Conservation (phyloP, 2,113 vertebrate genomes). For the Mustelus asterias region DNA sequence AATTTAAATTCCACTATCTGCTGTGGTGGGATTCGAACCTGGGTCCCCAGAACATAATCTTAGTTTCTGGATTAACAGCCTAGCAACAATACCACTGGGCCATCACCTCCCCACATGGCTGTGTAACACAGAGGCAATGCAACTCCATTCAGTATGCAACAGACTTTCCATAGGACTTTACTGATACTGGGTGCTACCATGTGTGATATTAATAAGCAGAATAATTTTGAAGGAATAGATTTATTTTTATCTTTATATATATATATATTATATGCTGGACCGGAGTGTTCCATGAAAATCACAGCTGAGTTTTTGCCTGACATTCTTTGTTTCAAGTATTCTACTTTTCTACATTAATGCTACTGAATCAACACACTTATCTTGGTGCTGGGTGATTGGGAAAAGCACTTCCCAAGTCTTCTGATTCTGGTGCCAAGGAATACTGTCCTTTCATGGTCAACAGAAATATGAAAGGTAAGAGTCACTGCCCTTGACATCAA, state of each 20-base stretch:
- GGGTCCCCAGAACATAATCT: too few species aligned
- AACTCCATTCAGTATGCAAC: background rate
- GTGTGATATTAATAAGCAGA: background rate
- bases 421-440: background rate
- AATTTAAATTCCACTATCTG: too few species aligned
- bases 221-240: background rate
- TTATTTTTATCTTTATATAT: background rate
- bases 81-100: too few species aligned
- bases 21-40: too few species aligned
- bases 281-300: background rate
- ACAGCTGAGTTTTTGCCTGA: background rate
- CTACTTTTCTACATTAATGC: background rate
- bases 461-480: background rate
- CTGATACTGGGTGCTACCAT: background rate
- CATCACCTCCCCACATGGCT: background rate
- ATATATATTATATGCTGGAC: background rate
- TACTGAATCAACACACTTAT: background rate
- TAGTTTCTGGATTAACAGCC: too few species aligned
- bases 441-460: background rate
- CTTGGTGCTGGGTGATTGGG: background rate
- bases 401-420: background rate
- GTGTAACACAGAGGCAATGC: background rate
- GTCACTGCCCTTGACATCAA: too few species aligned
- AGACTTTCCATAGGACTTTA: background rate
- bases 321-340: background rate